phyloP scores from a whole-genome alignment of 2,113 vertebrate species.

The Labeo catla region DNA sequence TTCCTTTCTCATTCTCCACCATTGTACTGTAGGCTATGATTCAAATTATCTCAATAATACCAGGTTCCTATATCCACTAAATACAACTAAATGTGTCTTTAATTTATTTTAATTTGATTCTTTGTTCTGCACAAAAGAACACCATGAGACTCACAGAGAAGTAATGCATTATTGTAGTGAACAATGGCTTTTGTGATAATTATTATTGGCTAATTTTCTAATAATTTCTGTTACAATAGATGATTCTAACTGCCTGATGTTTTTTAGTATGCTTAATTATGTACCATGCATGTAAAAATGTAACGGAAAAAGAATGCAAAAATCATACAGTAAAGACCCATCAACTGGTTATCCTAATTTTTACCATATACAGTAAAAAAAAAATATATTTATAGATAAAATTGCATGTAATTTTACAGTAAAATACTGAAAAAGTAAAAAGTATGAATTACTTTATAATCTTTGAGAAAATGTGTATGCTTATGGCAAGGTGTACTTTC shows the following conservation, averaged over 20 bases:
- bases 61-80: background rate
- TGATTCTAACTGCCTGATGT: background rate
- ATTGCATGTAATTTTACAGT: background rate
- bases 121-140: constrained; percentile 16
- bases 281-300: background rate
- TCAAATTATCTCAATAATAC: constrained; percentile 4
- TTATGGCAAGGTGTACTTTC: too few relatives aligned
- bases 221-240: background rate
- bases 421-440: background rate
- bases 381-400: background rate
- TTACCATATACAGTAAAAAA: background rate
- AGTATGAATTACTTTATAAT: background rate
- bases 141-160: background rate
- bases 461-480: too few relatives aligned
- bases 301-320: background rate
- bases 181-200: constrained; percentile 7
- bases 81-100: background rate
- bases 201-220: background rate
- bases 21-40: background rate
- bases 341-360: background rate
- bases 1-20: background rate
- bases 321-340: background rate
- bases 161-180: background rate
- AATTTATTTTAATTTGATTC: background rate
- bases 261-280: background rate